A percentile compares a stretch with the other conserved stretches of the same genome.
These are phyloP conservation scores for Macroglossus sobrinus DNA, from an alignment of 2,113 vertebrate genomes.

Conservation along the genomic window DNA sequence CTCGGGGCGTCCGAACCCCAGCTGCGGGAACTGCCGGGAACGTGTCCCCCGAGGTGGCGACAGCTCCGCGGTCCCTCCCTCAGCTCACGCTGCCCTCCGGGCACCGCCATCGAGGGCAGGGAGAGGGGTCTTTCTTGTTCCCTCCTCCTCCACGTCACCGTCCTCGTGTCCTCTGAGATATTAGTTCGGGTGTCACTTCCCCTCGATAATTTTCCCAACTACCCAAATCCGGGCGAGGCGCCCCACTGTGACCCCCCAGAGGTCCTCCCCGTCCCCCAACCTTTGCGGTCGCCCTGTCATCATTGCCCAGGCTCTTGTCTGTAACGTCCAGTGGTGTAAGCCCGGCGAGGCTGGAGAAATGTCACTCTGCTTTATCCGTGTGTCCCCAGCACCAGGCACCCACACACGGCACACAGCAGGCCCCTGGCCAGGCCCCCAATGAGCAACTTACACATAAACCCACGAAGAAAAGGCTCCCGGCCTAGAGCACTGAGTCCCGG, in stretches of 20 bases:
- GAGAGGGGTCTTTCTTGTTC: fast-evolving
- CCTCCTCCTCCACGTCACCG: fast-evolving
- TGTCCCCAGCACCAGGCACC: not conserved
- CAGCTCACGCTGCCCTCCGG: no score
- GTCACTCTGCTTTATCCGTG: no score
- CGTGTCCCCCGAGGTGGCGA: fast-evolving
- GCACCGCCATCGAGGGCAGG: no score
- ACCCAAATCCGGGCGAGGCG: no score
- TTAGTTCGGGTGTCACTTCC: not conserved
- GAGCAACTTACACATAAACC: not conserved
- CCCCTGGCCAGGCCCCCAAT: no score
- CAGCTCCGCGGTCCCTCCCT: not conserved
- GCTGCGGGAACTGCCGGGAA: not conserved
- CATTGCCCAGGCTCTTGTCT: fast-evolving
- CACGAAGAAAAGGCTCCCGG: fast-evolving
- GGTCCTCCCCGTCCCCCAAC: fast-evolving
- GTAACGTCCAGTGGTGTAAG: fast-evolving
- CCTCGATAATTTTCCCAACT: no score
- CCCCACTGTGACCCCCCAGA: not conserved
- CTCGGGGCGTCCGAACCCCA: not conserved
- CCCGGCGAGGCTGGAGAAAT: not conserved
- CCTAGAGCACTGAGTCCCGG: not conserved
- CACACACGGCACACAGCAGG: not conserved
- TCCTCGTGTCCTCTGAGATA: not conserved
- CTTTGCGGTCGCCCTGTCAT: fast-evolving